Evolutionary conservation across 2,888 invertebrate genomes (phyloP).

Genomic region (Pandemis cinnamomeana): DNA sequence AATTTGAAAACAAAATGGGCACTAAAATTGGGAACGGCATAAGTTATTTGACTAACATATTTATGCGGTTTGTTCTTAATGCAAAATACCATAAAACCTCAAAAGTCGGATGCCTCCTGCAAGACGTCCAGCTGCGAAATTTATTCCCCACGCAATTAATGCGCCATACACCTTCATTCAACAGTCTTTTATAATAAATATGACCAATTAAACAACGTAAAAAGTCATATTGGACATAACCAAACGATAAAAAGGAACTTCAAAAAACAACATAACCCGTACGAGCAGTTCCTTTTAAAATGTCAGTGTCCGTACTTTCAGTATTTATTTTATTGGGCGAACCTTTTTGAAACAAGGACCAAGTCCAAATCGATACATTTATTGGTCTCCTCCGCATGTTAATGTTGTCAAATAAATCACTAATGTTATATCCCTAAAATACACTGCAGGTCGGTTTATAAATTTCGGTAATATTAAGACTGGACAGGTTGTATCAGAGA

Average conservation of each 20-base stretch:
- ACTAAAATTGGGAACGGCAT: slow-evolving; percentile 28
- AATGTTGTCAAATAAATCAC: slow-evolving; percentile 77
- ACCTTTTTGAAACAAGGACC: slow-evolving; percentile 72
- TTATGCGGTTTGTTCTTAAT: slow-evolving; percentile 40
- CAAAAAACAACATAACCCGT: slow-evolving; percentile 25
- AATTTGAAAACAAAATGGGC: slow-evolving; percentile 33
- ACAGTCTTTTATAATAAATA: slow-evolving; percentile 37
- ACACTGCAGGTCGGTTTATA: slow-evolving; percentile 68
- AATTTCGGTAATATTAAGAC: slow-evolving; percentile 72
- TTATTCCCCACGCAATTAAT: slow-evolving; percentile 52
- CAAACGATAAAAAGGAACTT: slow-evolving; percentile 15
- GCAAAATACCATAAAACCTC: slow-evolving; percentile 36
- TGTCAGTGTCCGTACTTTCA: slow-evolving; percentile 59
- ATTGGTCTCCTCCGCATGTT: slow-evolving; percentile 72
- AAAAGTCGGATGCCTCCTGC: slow-evolving; percentile 22
- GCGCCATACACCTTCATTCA: slow-evolving; percentile 39
- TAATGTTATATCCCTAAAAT: slow-evolving; percentile 72
- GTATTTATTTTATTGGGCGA: slow-evolving; percentile 66
- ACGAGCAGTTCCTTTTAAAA: slow-evolving; percentile 55
- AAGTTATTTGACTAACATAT: slow-evolving; percentile 38
- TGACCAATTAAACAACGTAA: slow-evolving; percentile 40
- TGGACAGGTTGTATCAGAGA: slow-evolving; percentile 49
- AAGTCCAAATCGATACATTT: slow-evolving; percentile 70
- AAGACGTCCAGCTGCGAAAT: slow-evolving; percentile 53
- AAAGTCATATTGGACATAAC: slow-evolving; percentile 27